Evolutionary conservation across 2,113 vertebrate species (phyloP), one percentile per base, ranked within the genome.

Genomic region (Zeus faber): DNA sequence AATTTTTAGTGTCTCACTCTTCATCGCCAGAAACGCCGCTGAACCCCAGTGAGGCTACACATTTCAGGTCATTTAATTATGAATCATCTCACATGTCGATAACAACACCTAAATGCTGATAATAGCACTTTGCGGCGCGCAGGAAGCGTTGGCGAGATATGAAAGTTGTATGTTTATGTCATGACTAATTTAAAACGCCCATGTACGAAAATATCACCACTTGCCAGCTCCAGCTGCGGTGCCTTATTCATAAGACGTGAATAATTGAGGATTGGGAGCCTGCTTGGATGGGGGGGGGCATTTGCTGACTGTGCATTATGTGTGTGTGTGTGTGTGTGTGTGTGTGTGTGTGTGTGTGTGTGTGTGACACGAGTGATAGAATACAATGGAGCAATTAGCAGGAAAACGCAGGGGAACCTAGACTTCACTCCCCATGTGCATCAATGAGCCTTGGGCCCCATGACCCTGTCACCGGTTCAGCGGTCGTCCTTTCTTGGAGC

Each of bases 161-260:
- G 78, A 79, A 85, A 76, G 76, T 72, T 70, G 74, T 74, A 84
- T 85, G 76, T 82, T 81, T 80, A 65, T 58, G 49, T 64, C 58
- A 84, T 87, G 54, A 85, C 72, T 87, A 79, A 85, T 87, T 84
- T 65, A 87, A 65, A 14, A 37, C 37, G 20, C 55, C 46, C 11
- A 58, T 61, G 79, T 60, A 71, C 71, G 84, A 78, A 85, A 87
- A 87, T 81, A 84, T 68, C 70, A 70, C 64, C 64, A 39, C 59
- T 75, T 81, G 67, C 74, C 76, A 70, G 67, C 70, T 80, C 64
- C 76, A 74, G 72, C 80, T 81, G 68, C 80, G 74, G 81, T 83
- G 77, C 61, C 71, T 87, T 83, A 77, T 84, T 85, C 83, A 85
- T 83, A 85, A 84, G 76, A 68, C 71, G 74, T 87, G 78, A 85